A percentile compares a stretch with the other conserved stretches of the same genome.
phyloP scores from a whole-genome alignment of 2,888 invertebrate genomes.

The Hyposoter didymator region DNA sequence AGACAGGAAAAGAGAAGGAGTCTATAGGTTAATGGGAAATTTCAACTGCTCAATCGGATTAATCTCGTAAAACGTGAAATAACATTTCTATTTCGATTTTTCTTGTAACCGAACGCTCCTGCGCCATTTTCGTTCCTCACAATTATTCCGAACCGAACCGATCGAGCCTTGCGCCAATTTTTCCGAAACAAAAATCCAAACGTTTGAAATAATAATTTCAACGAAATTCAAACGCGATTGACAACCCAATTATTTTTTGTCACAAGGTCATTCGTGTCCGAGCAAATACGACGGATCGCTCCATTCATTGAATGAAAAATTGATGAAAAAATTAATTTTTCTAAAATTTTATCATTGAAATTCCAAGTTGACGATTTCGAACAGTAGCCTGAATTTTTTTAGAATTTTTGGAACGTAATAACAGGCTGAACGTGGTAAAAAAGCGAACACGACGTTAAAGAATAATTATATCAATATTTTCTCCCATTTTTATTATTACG shows the following conservation, averaged over 20 bases:
- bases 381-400: too few relatives aligned
- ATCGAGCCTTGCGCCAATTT: neutral
- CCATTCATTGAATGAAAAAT: too few relatives aligned
- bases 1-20: neutral
- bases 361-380: too few relatives aligned
- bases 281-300: too few relatives aligned
- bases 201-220: neutral
- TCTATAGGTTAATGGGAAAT: constrained; percentile 4
- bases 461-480: neutral
- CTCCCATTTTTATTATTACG: neutral
- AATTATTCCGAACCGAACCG: neutral
- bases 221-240: neutral
- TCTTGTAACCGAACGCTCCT: neutral
- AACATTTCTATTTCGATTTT: neutral
- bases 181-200: neutral
- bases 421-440: too few relatives aligned
- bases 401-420: too few relatives aligned
- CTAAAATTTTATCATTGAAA: too few relatives aligned
- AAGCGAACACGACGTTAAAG: neutral
- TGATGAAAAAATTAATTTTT: too few relatives aligned
- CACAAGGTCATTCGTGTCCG: too few relatives aligned
- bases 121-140: neutral
- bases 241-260: neutral
- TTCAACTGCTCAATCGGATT: neutral
- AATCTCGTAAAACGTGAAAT: neutral